Evolutionary conservation across 2,113 vertebrate species (phyloP).

Genomic region (Chloropsis cyanopogon): DNA sequence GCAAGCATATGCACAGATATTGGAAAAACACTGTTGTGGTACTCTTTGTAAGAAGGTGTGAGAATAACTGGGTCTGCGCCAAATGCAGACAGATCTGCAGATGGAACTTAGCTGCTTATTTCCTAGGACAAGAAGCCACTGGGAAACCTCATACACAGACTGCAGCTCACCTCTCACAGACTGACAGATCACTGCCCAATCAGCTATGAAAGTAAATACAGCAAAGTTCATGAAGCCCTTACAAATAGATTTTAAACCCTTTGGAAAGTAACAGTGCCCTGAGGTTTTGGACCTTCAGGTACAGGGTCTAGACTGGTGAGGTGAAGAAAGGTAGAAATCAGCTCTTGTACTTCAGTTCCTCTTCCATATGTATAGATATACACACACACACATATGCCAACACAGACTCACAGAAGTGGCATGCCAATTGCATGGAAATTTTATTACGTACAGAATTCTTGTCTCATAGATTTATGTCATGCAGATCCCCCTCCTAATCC

Average conservation of each 20-base stretch:
- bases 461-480: background rate
- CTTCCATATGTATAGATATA: background rate
- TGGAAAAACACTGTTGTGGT: background rate
- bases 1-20: background rate
- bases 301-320: background rate
- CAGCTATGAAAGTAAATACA: background rate
- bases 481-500: background rate
- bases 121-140: background rate
- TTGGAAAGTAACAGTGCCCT: background rate
- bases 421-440: background rate
- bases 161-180: background rate
- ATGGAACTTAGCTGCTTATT: background rate
- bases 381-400: background rate
- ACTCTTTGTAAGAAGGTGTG: background rate
- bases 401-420: background rate
- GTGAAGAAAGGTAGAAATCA: background rate
- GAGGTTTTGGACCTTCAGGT: background rate
- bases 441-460: background rate
- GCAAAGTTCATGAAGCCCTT: background rate
- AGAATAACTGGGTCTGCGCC: background rate
- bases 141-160: background rate
- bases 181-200: background rate
- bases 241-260: background rate
- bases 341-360: background rate
- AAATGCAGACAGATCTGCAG: background rate